Percentiles rank a stretch among this genome's conserved stretches.
phyloP scores from a whole-genome alignment of 2,888 invertebrate species.

The Rhingia rostrata region DNA sequence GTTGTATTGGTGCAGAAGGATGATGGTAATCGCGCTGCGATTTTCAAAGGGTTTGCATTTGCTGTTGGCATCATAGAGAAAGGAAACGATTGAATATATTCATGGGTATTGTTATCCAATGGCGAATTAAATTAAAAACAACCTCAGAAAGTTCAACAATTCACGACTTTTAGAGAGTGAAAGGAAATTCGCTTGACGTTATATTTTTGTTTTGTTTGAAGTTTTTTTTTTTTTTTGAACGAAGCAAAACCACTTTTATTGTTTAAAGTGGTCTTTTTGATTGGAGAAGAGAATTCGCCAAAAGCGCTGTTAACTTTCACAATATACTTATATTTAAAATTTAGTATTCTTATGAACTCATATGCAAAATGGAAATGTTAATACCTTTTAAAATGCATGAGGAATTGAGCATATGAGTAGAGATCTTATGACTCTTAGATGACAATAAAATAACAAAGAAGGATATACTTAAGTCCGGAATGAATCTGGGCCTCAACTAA shows the following conservation, averaged over 20 bases:
- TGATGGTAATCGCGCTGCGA: slow-evolving; percentile 27
- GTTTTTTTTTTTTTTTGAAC: too few relatives aligned
- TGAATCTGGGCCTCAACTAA: too few relatives aligned
- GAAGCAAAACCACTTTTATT: slow-evolving; percentile 7
- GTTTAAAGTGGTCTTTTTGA: neutral
- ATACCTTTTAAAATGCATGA: too few relatives aligned
- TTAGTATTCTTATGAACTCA: too few relatives aligned
- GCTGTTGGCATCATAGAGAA: slow-evolving; percentile 19
- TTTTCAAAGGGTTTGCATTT: slow-evolving; percentile 15
- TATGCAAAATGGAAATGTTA: too few relatives aligned
- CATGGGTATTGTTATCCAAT: too few relatives aligned
- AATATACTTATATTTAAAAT: neutral
- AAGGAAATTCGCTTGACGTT: slow-evolving; percentile 11
- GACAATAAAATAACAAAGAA: too few relatives aligned
- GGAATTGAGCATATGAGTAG: too few relatives aligned
- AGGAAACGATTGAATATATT: slow-evolving; percentile 26
- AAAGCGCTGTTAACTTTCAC: neutral
- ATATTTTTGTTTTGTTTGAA: slow-evolving; percentile 1
- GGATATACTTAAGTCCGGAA: too few relatives aligned
- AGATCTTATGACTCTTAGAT: too few relatives aligned
- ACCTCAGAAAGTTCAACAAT: slow-evolving; percentile 11
- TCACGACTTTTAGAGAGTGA: slow-evolving; percentile 30
- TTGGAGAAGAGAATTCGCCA: neutral
- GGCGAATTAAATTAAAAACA: neutral
- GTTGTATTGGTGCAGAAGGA: neutral